A percentile compares a stretch with the other conserved stretches of the same genome.
Conservation (phyloP, 2,113 vertebrate genomes). For the Varanus salvator region DNA sequence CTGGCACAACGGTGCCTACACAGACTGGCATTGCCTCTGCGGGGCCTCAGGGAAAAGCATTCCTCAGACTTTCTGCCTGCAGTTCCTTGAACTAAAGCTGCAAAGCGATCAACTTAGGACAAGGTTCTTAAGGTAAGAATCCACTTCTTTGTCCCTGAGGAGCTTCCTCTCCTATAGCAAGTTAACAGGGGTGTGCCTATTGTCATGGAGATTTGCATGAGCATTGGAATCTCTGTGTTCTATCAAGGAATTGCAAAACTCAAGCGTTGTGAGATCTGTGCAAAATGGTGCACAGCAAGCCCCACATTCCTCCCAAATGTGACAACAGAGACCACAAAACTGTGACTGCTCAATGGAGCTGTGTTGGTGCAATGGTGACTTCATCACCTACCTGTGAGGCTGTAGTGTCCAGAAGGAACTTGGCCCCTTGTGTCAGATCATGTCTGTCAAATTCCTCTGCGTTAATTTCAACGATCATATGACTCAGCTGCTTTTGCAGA, state of each 20-base stretch:
- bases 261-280: no score
- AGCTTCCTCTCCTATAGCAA: background rate
- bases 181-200: background rate
- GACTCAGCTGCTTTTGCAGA: constrained; percentile 1
- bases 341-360: background rate
- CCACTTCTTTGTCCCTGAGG: background rate
- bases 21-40: no score
- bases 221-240: background rate
- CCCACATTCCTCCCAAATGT: no score
- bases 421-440: background rate
- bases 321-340: no score
- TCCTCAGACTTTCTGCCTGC: no score
- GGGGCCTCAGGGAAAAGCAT: no score
- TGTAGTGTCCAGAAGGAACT: background rate
- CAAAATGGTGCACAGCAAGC: no score
- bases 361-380: background rate
- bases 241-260: background rate
- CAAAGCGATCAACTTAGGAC: no score
- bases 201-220: background rate
- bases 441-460: background rate
- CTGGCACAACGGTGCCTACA: no score
- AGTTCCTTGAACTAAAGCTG: no score
- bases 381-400: background rate
- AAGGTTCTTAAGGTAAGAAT: background rate
- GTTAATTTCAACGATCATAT: background rate